Evolutionary conservation across 2,113 vertebrate species (phyloP), one percentile per base, ranked within the genome.

Genomic region (Menidia beryllina): DNA sequence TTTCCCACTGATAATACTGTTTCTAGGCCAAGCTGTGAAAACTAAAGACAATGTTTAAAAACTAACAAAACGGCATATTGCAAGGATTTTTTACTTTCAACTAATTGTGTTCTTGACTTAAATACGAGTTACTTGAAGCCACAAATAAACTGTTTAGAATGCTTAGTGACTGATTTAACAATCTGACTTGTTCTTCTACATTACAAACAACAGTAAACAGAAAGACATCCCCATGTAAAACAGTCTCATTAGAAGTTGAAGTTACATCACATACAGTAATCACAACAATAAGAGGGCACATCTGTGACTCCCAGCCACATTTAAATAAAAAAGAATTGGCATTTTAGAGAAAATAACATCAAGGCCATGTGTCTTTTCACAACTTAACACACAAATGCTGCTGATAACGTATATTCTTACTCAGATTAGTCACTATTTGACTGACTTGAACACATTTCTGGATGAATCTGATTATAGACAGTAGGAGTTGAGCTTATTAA

Each of bases 301-400:
- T 68, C 48, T 73, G 64, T 71, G 68, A 72, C 68, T 86, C 78
- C 50, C 79, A 79, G 81, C 45, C 69, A 85, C 69, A 73, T 75
- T 65, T 59, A 72, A 39, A 52, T 17, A 50, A 38, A 63, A 34
- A 78, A 75, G 21, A 69, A 59, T 89, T 91, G 89, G 89, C 90
- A 85, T 84, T 77, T 27, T 58, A 55, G 43, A 57, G 24, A 75
- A 36, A 43, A 50, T 59, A 79, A 77, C 25, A 81, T 23, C 45
- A 72, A 84, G 75, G 78, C 71, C 57, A 51, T 66, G 50, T 48
- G 47, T 69, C 7, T 52, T n/a, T 15, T 24, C 62, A 47, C 24
- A n/a, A 17, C 55, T 65, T 36, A 50, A n/a, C 64, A 2, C 17
- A 36, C 36, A 26, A 61, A 3, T 43, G 25, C 50, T 64, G 48